Percentiles rank a stretch among this genome's conserved stretches.
phyloP scores from a whole-genome alignment of 2,888 invertebrate genomes.

The Caenorhabditis sulstoni region DNA sequence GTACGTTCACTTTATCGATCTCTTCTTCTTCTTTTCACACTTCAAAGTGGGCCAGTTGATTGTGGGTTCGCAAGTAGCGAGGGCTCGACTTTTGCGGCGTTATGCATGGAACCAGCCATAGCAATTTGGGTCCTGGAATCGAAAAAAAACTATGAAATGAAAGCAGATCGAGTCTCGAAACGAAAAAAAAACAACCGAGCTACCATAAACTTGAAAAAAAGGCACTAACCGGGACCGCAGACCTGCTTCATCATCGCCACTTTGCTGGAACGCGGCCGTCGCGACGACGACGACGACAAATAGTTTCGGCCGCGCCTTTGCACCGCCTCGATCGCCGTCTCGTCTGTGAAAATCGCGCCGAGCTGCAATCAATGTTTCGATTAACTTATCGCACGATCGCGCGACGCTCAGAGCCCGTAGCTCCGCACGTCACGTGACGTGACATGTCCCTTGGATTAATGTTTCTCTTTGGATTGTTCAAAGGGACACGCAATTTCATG shows the following conservation, averaged over 20 bases:
- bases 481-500: too few species aligned
- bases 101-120: constrained; percentile 87
- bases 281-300: constrained; percentile 39
- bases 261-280: constrained; percentile 76
- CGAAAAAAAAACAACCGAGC: too few species aligned
- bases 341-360: constrained; percentile 89
- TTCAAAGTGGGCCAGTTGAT: constrained; percentile 57
- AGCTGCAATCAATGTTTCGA: too few species aligned
- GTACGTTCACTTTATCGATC: too few species aligned
- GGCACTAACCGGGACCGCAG: constrained; percentile 85
- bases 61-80: constrained; percentile 47
- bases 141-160: too few species aligned
- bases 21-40: too few species aligned
- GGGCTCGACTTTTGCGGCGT: constrained; percentile 63
- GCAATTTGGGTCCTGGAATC: constrained; percentile 84
- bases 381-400: too few species aligned
- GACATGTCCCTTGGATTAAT: too few species aligned
- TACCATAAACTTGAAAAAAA: background rate
- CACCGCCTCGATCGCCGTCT: constrained; percentile 89
- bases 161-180: too few species aligned
- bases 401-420: too few species aligned
- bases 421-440: too few species aligned
- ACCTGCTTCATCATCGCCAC: constrained; percentile 87
- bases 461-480: too few species aligned
- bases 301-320: constrained; percentile 77